Evolutionary conservation across 2,113 vertebrate genomes (phyloP), one percentile per base, ranked within the genome.

Genomic region (Crotalus viridis): DNA sequence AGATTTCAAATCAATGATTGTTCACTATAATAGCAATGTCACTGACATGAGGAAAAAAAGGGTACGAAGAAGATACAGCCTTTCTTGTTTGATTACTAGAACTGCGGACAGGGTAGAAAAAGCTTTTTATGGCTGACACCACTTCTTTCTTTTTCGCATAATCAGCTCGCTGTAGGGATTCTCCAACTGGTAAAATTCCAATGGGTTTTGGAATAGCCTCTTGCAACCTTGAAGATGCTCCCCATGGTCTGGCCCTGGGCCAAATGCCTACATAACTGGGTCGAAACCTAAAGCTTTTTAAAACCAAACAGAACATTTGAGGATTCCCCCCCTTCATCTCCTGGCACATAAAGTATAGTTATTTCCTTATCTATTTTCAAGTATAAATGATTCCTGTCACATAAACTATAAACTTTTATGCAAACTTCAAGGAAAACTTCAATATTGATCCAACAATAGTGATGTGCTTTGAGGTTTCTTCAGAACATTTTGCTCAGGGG

Each of bases 221-320:
- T 86, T 39, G 81, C 17, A 15, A 54, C 85, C 61, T 55, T 74
- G 43, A 87, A 87, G 46, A 46, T 21, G 21, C 21, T 7, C 56
- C 89, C 91, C 91, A 93, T n/a, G 28, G 87, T 92, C 90, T 88
- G 90, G 81, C 92, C 92, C 12, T 33, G 13, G 54, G 86, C 48
- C 81, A 74, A 21, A 57, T 54, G n/a, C 33, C 56, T 91, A 64
- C 33, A 85, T 93, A 94, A 81, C 3, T 28, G 48, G 54, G 51
- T 91, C 90, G 26, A 92, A 61, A 95, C 94, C 52, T 69, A 85
- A 94, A 91, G 89, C 93, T 92, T 87, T 89, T 92, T 93, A 89
- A 96, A 94, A 96, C 52, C 93, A 95, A 96, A 95, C 51, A 91
- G 88, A 96, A 92, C 96, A 95, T 93, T n/a, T 19, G 88, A 39